phyloP scores from a whole-genome alignment of 2,113 vertebrate species.

The Heloderma charlesbogerti region DNA sequence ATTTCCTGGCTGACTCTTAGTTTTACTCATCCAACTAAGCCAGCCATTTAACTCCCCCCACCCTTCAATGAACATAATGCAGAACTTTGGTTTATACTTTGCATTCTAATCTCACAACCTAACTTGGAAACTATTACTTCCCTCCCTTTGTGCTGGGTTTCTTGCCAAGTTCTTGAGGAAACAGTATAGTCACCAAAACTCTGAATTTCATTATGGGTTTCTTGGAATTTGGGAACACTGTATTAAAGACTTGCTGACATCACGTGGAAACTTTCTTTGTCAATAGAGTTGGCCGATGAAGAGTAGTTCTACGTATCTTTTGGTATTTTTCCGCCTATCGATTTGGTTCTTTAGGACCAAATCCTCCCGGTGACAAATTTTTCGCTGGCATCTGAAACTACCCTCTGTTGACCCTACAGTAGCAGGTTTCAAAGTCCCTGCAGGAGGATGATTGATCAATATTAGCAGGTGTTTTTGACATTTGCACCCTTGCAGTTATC shows the following conservation, averaged over 20 bases:
- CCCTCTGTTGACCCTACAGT: neutral
- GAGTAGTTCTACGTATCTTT: neutral
- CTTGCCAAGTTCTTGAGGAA: slow-evolving; percentile 43
- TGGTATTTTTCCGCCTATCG: neutral
- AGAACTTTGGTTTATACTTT: neutral
- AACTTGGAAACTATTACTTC: neutral
- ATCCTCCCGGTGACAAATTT: neutral
- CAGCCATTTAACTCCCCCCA: rapidly evolving
- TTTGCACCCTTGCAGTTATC: neutral
- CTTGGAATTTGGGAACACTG: neutral
- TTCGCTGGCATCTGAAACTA: neutral
- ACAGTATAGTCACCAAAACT: neutral
- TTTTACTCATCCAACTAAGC: neutral
- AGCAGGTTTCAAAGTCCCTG: neutral
- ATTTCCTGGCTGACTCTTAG: neutral
- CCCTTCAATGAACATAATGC: neutral
- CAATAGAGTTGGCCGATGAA: neutral
- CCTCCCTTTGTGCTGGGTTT: slow-evolving; percentile 11
- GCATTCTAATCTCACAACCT: neutral
- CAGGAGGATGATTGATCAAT: neutral
- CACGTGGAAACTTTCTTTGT: slow-evolving; percentile 17
- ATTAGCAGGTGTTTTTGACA: neutral
- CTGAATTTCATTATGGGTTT: slow-evolving; percentile 29
- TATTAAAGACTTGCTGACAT: slow-evolving; percentile 6
- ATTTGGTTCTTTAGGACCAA: neutral